Base-by-base conservation (phyloP, 2,888 invertebrate genomes). In the Mythimna lalbum region DNA sequence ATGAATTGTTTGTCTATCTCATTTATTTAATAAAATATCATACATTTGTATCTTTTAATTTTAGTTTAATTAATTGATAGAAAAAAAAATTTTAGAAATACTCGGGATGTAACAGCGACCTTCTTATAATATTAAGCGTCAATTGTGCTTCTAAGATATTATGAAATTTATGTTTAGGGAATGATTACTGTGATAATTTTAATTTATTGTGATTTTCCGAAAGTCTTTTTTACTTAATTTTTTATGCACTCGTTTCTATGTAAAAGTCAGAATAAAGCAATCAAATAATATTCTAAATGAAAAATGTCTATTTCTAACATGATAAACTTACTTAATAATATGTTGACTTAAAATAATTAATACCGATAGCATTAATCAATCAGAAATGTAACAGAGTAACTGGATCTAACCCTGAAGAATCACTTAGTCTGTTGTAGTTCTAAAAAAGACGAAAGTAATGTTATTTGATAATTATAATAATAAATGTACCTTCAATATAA, bases 141-240 rank as follows among this genome's bases (percentile, higher is more conserved):
- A 73, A 73, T 82, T 82, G 67, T 71, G 73, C 62, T 78, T 74
- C 53, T 74, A 69, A 69, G 55, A 73, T 72, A 69, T 72, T 81
- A 62, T 67, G 43, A 33, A 69, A 76, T 70, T 71, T 82, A 84
- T 68, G 74, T 86, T 82, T 78, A 81, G 69, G 76, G 73, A 78
- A 77, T 81, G 50, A 71, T 82, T 81, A 81, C 86, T 86, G 86
- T 86, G 86, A 86, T 86, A 86, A 78, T 79, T 84, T 83, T 76
- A 76, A 81, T 84, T 81, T 73, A 78, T 86, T 84, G 78, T 84
- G 71, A 80, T 83, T 81, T 65, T 43, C 47, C 47, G 49, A 56
- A 65, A 70, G 33, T 56, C 60, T 72, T 77, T 62, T 74, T 57
- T 73, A 77, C 70, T 63, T 76, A 70, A 68, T 65, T 66, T 71